A percentile compares a stretch with the other conserved stretches of the same genome.
phyloP scores from a whole-genome alignment of 1,140 invertebrate genomes.

The Drosophila murphyi region DNA sequence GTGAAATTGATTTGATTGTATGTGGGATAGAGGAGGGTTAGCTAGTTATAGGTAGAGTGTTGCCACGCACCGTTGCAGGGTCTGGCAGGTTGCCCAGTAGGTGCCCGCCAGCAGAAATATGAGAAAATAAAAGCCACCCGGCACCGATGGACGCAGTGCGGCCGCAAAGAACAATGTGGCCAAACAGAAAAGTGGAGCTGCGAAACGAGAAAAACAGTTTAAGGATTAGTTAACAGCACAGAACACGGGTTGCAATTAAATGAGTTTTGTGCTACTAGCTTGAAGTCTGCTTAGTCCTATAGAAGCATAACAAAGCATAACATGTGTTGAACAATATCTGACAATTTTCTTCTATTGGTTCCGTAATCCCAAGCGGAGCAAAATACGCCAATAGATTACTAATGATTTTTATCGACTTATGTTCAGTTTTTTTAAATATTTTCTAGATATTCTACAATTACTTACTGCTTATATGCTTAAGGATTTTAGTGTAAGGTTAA shows the following conservation, averaged over 20 bases:
- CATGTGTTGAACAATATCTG: no score
- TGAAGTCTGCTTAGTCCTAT: neutral
- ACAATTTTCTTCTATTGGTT: no score
- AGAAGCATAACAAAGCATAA: no score
- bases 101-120: constrained; percentile 93
- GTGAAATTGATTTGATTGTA: constrained; percentile 43
- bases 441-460: no score
- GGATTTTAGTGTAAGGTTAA: no score
- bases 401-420: no score
- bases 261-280: neutral
- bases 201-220: constrained; percentile 20
- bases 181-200: constrained; percentile 90
- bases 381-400: no score
- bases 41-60: no score
- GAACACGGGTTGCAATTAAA: no score
- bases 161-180: constrained; percentile 91
- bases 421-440: no score
- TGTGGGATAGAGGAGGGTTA: constrained; percentile 4
- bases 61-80: constrained; percentile 86
- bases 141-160: constrained; percentile 91
- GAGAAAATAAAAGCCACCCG: constrained; percentile 93
- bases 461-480: no score
- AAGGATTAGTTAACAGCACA: neutral
- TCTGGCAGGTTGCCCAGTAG: constrained; percentile 94
- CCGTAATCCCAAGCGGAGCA: no score